phyloP scores from a whole-genome alignment of 2,888 invertebrate genomes.

The Falcaria lacertinaria region DNA sequence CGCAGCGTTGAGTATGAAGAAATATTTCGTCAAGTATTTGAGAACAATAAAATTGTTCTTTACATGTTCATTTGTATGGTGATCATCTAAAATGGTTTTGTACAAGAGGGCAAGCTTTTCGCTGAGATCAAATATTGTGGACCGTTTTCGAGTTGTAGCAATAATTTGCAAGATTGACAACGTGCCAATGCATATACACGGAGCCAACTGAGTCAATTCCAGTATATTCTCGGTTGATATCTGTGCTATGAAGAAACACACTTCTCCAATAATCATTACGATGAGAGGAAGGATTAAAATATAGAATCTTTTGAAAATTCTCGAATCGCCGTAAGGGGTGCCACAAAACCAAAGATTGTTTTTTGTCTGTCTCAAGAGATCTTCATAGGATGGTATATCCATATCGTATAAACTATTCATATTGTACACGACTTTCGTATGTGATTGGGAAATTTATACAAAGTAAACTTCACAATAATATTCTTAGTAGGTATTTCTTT shows the following conservation, averaged over 20 bases:
- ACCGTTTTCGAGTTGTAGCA: constrained; percentile 23
- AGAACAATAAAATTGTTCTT: constrained; percentile 35
- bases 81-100: constrained; percentile 28
- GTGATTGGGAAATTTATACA: too few species aligned
- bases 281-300: constrained; percentile 21
- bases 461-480: too few species aligned
- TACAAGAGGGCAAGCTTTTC: constrained; percentile 35
- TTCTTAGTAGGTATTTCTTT: too few species aligned
- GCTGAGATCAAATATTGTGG: constrained; percentile 36
- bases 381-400: constrained; percentile 44
- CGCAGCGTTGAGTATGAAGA: constrained; percentile 46
- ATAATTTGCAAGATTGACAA: constrained; percentile 42
- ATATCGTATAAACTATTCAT: constrained; percentile 12
- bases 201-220: constrained; percentile 48
- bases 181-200: constrained; percentile 43
- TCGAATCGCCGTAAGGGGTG: constrained; percentile 33
- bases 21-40: constrained; percentile 46
- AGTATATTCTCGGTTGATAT: constrained; percentile 50
- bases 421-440: too few species aligned
- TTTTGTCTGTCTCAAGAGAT: constrained; percentile 45
- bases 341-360: constrained; percentile 44
- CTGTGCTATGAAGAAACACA: constrained; percentile 38
- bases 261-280: constrained; percentile 34
- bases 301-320: constrained; percentile 32
- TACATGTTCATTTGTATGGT: constrained; percentile 29